phyloP scores from a whole-genome alignment of 2,888 invertebrate species.

The Brenthis hecate region DNA sequence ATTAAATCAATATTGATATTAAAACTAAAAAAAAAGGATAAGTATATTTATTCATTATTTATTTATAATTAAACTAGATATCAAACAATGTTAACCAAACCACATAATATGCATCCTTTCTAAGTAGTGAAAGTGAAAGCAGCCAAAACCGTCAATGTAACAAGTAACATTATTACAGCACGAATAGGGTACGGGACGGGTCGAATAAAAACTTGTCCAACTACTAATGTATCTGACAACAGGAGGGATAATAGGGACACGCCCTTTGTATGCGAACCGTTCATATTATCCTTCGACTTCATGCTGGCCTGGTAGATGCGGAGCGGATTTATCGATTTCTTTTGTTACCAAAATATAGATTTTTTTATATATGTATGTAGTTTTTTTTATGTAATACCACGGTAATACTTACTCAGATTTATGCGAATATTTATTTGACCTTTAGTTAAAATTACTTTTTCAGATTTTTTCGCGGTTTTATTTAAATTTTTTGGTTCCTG shows the following conservation, averaged over 20 bases:
- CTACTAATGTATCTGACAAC: conserved; percentile 12
- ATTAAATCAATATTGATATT: too few species aligned
- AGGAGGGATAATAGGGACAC: conserved; percentile 20
- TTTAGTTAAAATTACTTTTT: too few species aligned
- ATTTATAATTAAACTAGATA: too few species aligned
- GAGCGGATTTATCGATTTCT: conserved; percentile 14
- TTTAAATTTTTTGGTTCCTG: too few species aligned
- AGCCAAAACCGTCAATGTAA: neutral
- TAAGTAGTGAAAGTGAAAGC: neutral
- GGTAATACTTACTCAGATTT: too few species aligned
- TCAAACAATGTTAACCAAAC: neutral
- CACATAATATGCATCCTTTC: neutral
- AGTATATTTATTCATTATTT: too few species aligned
- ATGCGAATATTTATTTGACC: too few species aligned
- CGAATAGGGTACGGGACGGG: neutral
- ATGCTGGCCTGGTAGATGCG: conserved; percentile 29
- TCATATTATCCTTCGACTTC: conserved; percentile 11
- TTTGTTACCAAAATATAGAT: conserved; percentile 2
- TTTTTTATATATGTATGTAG: conserved; percentile 1
- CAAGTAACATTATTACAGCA: conserved; percentile 5
- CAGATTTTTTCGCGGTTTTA: too few species aligned
- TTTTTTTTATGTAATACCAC: too few species aligned
- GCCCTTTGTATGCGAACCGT: conserved; percentile 14
- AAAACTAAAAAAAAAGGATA: too few species aligned
- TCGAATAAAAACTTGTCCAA: conserved; percentile 21